phyloP scores from a whole-genome alignment of 2,113 vertebrate species.

The Nothobranchius kuhntae region DNA sequence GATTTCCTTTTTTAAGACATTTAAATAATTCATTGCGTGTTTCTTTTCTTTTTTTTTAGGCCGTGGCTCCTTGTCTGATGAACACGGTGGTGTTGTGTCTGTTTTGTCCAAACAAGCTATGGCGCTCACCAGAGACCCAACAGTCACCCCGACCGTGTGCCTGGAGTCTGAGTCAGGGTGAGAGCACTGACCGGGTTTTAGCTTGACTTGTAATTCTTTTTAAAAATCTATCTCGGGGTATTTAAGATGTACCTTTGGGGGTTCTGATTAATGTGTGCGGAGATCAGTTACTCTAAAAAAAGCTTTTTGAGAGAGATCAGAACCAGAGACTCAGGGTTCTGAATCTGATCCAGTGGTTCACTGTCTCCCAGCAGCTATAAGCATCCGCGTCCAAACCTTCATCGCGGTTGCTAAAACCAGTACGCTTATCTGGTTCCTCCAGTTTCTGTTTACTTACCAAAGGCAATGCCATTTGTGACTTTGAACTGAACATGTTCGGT shows the following conservation, averaged over 20 bases:
- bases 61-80: conserved; percentile 92
- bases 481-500: background rate
- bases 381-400: too few relatives aligned
- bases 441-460: background rate
- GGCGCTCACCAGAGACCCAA: conserved; percentile 88
- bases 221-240: background rate
- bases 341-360: background rate
- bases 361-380: background rate
- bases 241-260: too few relatives aligned
- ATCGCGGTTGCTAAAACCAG: too few relatives aligned
- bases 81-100: conserved; percentile 92
- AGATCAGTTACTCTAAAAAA: background rate
- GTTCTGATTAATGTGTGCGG: too few relatives aligned
- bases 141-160: conserved; percentile 91
- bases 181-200: conserved; percentile 63
- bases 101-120: conserved; percentile 93
- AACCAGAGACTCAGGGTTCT: background rate
- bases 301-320: conserved; percentile 14
- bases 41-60: conserved; percentile 72
- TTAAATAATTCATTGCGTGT: background rate
- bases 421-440: too few relatives aligned
- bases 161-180: conserved; percentile 94
- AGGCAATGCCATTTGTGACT: background rate
- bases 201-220: too few relatives aligned
- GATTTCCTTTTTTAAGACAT: background rate